Evolutionary conservation across 2,888 invertebrate species (phyloP).

Genomic region (Epirrita christyi): DNA sequence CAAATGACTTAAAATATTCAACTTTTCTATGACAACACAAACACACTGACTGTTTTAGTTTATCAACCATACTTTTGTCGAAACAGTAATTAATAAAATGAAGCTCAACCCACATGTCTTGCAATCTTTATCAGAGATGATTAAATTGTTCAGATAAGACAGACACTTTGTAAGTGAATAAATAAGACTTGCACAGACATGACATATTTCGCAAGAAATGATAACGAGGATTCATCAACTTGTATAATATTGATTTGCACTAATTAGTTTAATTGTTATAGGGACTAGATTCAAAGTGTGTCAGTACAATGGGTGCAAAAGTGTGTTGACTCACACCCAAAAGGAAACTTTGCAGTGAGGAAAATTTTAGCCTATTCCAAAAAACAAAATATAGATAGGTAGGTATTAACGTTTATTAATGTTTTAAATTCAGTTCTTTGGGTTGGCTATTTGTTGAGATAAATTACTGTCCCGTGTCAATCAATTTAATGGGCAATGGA

Average conservation of each 20-base stretch:
- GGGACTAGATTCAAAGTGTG: not conserved
- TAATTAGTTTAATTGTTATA: conserved; percentile 1
- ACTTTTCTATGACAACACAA: conserved; percentile 16
- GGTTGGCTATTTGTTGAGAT: no score
- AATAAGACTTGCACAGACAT: conserved; percentile 32
- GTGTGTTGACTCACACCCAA: conserved; percentile 5
- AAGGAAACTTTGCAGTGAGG: not conserved
- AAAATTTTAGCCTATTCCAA: not conserved
- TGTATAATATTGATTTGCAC: conserved; percentile 20
- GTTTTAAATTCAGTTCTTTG: no score
- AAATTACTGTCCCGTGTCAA: no score
- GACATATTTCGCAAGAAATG: conserved; percentile 31
- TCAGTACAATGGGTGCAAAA: conserved; percentile 3
- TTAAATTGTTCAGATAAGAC: conserved; percentile 45
- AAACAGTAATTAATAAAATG: conserved; percentile 24
- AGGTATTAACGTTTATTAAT: no score
- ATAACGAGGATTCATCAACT: conserved; percentile 22
- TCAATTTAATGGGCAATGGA: no score
- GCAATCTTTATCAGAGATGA: conserved; percentile 43
- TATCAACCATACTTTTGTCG: conserved; percentile 20
- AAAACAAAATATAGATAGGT: no score
- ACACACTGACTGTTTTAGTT: conserved; percentile 5
- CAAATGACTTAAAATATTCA: conserved; percentile 20
- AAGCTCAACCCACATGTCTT: conserved; percentile 24
- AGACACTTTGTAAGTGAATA: conserved; percentile 36